A percentile compares a stretch with the other conserved stretches of the same genome.
phyloP scores from a whole-genome alignment of 2,888 invertebrate species.

The Drosophila monieri region DNA sequence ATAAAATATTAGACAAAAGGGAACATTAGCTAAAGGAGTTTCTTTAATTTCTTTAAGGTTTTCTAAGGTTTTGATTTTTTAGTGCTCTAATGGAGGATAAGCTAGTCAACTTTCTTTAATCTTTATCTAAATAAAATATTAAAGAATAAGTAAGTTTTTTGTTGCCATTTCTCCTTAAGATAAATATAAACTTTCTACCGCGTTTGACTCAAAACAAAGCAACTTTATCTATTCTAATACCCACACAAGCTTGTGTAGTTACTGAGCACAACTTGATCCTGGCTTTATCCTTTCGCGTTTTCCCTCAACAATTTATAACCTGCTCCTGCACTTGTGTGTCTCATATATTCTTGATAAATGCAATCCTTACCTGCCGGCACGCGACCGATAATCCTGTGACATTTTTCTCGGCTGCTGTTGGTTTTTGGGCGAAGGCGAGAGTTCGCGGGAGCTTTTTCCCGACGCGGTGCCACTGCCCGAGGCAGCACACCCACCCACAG shows the following conservation, averaged over 20 bases:
- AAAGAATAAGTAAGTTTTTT: neutral
- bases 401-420: constrained; percentile 82
- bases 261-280: neutral
- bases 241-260: constrained; percentile 1
- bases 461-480: constrained; percentile 63
- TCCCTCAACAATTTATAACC: constrained; percentile 24
- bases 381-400: constrained; percentile 82
- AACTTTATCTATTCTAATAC: neutral
- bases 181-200: neutral
- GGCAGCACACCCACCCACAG: constrained; percentile 33
- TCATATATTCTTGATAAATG: constrained; percentile 33
- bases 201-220: neutral
- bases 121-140: neutral
- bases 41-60: neutral
- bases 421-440: constrained; percentile 82
- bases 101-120: neutral
- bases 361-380: constrained; percentile 76
- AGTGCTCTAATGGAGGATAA: no score
- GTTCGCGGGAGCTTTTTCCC: constrained; percentile 77
- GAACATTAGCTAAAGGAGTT: neutral
- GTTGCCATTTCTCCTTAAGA: neutral
- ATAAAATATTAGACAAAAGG: neutral
- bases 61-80: neutral
- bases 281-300: constrained; percentile 14
- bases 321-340: neutral